A percentile compares a stretch with the other conserved stretches of the same genome.
Conservation (phyloP, 2,797 vertebrate genomes). For the Enoplosus armatus region DNA sequence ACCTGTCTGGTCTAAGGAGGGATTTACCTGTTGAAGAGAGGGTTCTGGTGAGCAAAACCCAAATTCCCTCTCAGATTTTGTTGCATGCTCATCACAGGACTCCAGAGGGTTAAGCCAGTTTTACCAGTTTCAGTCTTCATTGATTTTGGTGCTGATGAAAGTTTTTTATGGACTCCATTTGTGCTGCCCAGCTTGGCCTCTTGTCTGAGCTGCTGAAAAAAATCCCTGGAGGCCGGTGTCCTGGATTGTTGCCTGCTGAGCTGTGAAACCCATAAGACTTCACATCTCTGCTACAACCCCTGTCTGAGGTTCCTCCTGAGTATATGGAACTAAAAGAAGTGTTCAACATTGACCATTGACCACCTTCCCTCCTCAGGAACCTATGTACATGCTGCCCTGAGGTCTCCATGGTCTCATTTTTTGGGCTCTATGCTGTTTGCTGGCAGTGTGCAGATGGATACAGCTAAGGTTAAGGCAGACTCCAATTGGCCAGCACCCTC, state of each 20-base stretch:
- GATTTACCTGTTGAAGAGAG: neutral
- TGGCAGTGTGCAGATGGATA: slow-evolving; percentile 7
- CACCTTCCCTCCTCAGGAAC: neutral
- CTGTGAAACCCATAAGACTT: neutral
- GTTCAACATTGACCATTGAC: neutral
- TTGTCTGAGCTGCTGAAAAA: neutral
- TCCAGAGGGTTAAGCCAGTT: neutral
- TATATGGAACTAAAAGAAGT: slow-evolving; percentile 20
- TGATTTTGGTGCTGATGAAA: neutral
- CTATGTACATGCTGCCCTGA: neutral
- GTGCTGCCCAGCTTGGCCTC: neutral
- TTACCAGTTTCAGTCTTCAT: slow-evolving; percentile 4
- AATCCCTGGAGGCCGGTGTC: neutral
- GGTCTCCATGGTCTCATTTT: neutral
- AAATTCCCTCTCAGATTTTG: neutral
- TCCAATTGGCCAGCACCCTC: neutral
- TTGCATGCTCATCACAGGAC: neutral
- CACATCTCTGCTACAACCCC: neutral
- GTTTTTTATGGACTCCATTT: neutral
- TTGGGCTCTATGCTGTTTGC: too few species aligned
- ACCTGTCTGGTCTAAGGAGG: neutral
- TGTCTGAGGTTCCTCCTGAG: too few species aligned
- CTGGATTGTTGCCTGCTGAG: neutral
- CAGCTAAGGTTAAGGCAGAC: neutral
- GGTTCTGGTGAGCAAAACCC: neutral